Base-by-base conservation (phyloP, 2,888 invertebrate genomes). In the Lasioglossum oenotherae region DNA sequence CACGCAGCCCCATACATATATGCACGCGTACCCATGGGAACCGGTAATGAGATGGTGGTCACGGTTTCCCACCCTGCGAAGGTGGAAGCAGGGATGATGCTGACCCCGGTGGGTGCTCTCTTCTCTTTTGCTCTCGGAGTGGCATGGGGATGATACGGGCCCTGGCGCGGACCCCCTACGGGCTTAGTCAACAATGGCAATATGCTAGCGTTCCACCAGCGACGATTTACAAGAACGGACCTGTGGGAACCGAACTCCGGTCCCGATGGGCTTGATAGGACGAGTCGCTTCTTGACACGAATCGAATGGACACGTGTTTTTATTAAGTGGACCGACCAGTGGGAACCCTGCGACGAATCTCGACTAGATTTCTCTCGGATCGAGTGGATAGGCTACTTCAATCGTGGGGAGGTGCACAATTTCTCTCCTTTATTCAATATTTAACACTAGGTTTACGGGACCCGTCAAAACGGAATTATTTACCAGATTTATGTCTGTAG, bases 31-130 rank as follows among this genome's bases (percentile, higher is more conserved):
- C 95, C 93, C 95, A 94, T 95, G 94, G 95, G 95, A 95, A 95
- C 94, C 91, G 92, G 93, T 95, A 95, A 95, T 95, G 94, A 95
- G 94, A 95, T 94, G 94, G 95, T 93, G 95, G 95, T 94, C 94
- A 94, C 91, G 93, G 92, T 93, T 94, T 94, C 94, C 94, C 94
- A 94, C 93, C 91, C 86, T 71, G 88, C 85, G 85, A 90, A 91
- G 91, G 88, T 90, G 91, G 89, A 73, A 64, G 78, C 81, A 75
- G 84, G 86, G 78, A 75, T 67, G 86, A 82, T 80, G 82, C 83
- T 84, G 81, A 53, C 78, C 84, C 60, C 84, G 90, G 88, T 87
- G 90, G 90, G 87, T 84, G 85, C 78, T 67, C 73, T 78, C 64
- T 31, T 6, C 60, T 60, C 60, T 60, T 14, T 60, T 4, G 53